These are phyloP conservation scores for Micromys minutus DNA, from an alignment of 2,113 vertebrate genomes.

Conservation along the genomic window DNA sequence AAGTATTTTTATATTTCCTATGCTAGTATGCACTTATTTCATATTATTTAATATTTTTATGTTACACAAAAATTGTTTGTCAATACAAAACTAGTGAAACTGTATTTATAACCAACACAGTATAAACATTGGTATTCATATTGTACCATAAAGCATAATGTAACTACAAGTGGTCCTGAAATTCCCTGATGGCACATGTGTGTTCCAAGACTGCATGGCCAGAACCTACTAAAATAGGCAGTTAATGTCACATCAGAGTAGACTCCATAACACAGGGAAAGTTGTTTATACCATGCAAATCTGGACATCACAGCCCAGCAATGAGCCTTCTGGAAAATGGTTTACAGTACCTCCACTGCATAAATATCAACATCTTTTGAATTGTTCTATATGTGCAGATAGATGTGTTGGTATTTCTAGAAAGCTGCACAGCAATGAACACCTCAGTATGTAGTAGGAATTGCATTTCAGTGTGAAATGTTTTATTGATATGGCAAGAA, in stretches of 20 bases:
- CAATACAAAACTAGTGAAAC: background rate
- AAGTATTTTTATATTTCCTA: background rate
- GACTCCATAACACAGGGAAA: background rate
- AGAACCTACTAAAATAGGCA: background rate
- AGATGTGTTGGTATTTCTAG: background rate
- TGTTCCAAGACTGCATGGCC: background rate
- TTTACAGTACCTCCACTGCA: background rate
- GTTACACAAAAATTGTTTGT: background rate
- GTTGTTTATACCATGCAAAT: background rate
- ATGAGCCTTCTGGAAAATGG: background rate
- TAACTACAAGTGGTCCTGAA: background rate
- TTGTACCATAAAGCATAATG: background rate
- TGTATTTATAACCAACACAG: background rate
- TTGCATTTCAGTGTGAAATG: background rate
- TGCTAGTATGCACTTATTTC: background rate
- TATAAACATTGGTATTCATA: background rate
- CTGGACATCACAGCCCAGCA: background rate
- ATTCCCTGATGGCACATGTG: background rate
- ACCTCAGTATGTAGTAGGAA: background rate
- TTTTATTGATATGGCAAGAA: background rate
- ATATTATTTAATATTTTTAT: background rate
- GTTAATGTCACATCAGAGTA: background rate
- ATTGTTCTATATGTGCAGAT: background rate
- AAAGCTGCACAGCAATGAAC: background rate
- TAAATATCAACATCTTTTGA: background rate